Base-by-base conservation (phyloP, 2,888 invertebrate genomes). In the Orchestes rusci region DNA sequence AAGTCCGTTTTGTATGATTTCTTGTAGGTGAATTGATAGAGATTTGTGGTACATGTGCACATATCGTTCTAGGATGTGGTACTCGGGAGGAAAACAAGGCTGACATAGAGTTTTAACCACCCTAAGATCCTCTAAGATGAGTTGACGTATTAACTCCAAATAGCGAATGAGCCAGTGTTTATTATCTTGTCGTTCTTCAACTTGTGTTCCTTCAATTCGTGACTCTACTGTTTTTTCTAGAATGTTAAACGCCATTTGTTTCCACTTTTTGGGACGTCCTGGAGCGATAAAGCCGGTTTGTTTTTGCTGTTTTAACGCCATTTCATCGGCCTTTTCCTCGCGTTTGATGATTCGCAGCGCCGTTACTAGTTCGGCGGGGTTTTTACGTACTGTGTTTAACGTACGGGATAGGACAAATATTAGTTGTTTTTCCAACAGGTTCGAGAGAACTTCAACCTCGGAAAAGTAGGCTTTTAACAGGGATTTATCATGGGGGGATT, bases 131-230 rank as follows among this genome's bases (percentile, higher is more conserved):
- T 95, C 93, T 4, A 94, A 68, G 57, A 95, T 87, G 5, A 93
- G 73, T 60, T 87, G 86, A 28, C 95, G 73, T 0, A 86, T 86
- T 29, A 73, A 62, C 70, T 99, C 97, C 41, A 99, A 71, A 67
- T 97, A 94, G 16, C 90, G 74, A 3, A 95, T 94, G 10, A 99
- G 73, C 97, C 97, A 99, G 71, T 93, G 81, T 68, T 95, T 95
- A 67, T 94, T 89, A 56, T 86, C 85, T 15, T 77, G 77, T 16
- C 95, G 73, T 60, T 94, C 94, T 59, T 96, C 95, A 3, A 95
- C 80, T 40, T 95, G 90, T 4, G 92, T 95, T 0, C 95, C 96
- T 69, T 96, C 96, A 40, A 97, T 87, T 44, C 92, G 77, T 47
- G 84, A 84, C 0, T 79, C 79, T 0, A 90, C 89, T 0, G 86